These are phyloP conservation scores for Junco hyemalis DNA, from an alignment of 2,113 vertebrate genomes.

Conservation along the genomic window DNA sequence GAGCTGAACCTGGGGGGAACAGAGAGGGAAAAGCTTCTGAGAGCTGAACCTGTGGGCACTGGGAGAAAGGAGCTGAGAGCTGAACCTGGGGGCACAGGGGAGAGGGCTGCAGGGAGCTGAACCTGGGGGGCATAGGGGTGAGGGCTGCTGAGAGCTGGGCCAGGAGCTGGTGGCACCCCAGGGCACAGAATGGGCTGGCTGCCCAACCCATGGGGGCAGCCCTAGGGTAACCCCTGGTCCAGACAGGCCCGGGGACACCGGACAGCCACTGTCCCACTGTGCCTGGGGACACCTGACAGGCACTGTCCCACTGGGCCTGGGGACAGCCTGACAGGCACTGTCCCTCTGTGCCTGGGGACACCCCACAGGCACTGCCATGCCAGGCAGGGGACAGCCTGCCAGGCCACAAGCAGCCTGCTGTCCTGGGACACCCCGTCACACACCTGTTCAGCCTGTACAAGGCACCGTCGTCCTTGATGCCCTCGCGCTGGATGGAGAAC, in stretches of 20 bases:
- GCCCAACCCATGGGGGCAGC: background rate
- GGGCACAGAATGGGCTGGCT: accelerated
- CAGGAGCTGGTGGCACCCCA: background rate
- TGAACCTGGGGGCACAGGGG: constrained; percentile 28
- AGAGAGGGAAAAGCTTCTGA: no score
- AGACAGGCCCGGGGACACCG: background rate
- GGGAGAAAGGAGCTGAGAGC: background rate
- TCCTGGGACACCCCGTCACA: background rate
- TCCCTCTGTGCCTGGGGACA: no score
- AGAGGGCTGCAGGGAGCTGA: constrained; percentile 42
- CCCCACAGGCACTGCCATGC: background rate
- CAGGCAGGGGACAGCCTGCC: background rate
- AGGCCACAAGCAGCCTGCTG: background rate
- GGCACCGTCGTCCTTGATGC: constrained; percentile 68
- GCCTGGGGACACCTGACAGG: background rate
- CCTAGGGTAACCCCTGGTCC: no score
- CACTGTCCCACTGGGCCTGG: no score
- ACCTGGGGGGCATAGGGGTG: background rate
- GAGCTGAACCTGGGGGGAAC: constrained; percentile 59
- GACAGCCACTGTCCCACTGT: background rate
- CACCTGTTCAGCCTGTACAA: constrained; percentile 84
- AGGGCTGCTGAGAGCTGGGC: background rate
- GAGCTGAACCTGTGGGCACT: no score
- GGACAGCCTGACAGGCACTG: background rate
- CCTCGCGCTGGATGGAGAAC: constrained; percentile 86